Percentiles rank a stretch among this genome's conserved stretches.
Evolutionary conservation across 2,888 invertebrate genomes (phyloP).

Genomic region (Mantis religiosa): DNA sequence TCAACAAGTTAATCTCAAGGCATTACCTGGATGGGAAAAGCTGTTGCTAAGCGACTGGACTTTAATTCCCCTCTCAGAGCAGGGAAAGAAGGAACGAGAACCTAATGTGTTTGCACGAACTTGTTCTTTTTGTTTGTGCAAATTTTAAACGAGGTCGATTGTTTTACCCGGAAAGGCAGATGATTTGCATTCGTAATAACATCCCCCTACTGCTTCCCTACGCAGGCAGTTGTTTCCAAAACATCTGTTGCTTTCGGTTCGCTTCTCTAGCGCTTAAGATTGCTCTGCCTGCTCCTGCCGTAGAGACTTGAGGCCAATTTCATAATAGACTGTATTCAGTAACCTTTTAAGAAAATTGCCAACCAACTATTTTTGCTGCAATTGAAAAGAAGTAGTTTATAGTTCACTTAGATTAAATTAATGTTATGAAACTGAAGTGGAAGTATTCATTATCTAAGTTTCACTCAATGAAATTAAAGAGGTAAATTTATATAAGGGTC

Average conservation of each 20-base stretch:
- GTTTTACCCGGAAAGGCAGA: not conserved
- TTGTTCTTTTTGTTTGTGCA: not conserved
- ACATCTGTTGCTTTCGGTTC: not conserved
- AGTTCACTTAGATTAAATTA: no score
- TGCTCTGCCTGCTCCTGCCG: not conserved
- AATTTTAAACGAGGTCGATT: not conserved
- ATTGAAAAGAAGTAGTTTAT: no score
- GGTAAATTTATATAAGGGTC: no score
- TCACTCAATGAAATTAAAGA: no score
- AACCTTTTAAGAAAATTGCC: not conserved
- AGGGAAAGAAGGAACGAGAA: not conserved
- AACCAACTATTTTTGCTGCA: not conserved
- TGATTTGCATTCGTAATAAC: not conserved
- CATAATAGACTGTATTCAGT: not conserved
- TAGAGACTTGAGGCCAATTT: no score
- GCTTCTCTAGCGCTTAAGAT: not conserved
- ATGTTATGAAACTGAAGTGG: no score
- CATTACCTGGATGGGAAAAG: not conserved
- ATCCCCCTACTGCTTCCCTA: not conserved
- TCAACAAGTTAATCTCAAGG: not conserved
- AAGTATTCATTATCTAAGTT: no score
- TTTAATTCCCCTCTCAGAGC: not conserved
- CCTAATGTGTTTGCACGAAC: not conserved
- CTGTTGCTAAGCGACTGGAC: not conserved
- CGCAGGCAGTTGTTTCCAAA: not conserved